Evolutionary conservation across 2,797 vertebrate species (phyloP).

Genomic region (Chaetophractus vellerosus): DNA sequence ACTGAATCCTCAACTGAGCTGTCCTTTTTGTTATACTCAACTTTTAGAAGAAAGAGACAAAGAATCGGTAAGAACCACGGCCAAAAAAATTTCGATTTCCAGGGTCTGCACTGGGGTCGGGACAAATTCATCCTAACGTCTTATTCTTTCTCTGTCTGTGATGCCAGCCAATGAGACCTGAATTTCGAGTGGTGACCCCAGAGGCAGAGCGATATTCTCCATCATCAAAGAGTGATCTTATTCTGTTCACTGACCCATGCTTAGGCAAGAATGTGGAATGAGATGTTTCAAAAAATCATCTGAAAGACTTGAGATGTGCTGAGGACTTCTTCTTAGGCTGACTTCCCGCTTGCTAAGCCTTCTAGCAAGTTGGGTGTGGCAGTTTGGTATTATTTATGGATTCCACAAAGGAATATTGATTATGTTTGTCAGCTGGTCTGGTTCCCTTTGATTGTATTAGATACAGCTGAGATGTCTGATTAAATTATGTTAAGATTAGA

Average conservation of each 20-base stretch:
- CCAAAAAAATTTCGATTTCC: background rate
- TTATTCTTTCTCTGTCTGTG: background rate
- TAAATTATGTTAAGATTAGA: too few species aligned
- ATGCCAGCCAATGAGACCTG: background rate
- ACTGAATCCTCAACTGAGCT: background rate
- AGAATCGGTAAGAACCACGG: background rate
- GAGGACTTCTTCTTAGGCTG: background rate
- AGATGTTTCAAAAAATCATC: conserved; percentile 7
- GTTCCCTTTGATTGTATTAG: too few species aligned
- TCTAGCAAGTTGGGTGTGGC: background rate
- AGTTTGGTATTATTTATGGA: too few species aligned
- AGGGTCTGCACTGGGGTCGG: background rate
- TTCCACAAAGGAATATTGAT: too few species aligned
- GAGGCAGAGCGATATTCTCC: background rate
- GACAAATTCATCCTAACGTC: background rate
- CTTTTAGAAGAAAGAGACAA: conserved; percentile 9
- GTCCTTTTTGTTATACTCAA: background rate
- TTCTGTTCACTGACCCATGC: background rate
- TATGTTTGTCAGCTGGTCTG: too few species aligned
- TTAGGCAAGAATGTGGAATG: background rate
- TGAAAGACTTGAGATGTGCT: background rate
- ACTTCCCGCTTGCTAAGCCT: background rate
- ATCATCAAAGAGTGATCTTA: background rate
- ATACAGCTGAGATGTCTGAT: too few species aligned
- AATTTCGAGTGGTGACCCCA: background rate